Percentiles rank a stretch among this genome's conserved stretches.
phyloP scores from a whole-genome alignment of 2,113 vertebrate species.

The Psettodes erumei region DNA sequence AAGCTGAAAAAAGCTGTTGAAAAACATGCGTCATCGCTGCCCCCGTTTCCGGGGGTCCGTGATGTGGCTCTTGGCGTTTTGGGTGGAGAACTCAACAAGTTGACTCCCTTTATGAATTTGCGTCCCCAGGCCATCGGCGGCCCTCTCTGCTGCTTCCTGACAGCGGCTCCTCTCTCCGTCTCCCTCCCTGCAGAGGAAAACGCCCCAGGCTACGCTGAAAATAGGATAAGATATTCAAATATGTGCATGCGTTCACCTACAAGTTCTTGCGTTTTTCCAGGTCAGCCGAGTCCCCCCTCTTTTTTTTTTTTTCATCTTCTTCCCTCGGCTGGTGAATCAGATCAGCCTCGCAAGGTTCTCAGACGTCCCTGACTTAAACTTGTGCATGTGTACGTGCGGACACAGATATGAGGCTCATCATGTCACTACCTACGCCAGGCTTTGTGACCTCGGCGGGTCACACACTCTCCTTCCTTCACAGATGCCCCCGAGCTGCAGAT shows the following conservation, averaged over 20 bases:
- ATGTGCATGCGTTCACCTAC: constrained; percentile 62
- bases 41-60: constrained; percentile 60
- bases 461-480: constrained; percentile 17
- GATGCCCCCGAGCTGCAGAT: constrained; percentile 38
- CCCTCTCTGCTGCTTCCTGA: constrained; percentile 58
- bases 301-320: background rate
- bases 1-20: constrained; percentile 64
- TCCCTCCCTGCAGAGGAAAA: constrained; percentile 58
- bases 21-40: constrained; percentile 68
- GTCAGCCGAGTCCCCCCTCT: constrained; percentile 45
- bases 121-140: constrained; percentile 55
- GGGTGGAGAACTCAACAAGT: constrained; percentile 66
- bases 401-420: background rate
- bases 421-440: background rate
- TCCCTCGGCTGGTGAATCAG: constrained; percentile 43
- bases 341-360: constrained; percentile 22
- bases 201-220: constrained; percentile 65
- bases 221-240: constrained; percentile 78
- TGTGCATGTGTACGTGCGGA: background rate
- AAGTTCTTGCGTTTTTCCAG: constrained; percentile 51
- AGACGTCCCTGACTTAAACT: constrained; percentile 1
- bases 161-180: constrained; percentile 47
- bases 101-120: constrained; percentile 66
- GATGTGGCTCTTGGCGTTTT: constrained; percentile 55
- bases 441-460: constrained; percentile 8